These are phyloP conservation scores for Halocynthia aurantium DNA, from an alignment of 23 tunicate genomes.

Conservation along the genomic window DNA sequence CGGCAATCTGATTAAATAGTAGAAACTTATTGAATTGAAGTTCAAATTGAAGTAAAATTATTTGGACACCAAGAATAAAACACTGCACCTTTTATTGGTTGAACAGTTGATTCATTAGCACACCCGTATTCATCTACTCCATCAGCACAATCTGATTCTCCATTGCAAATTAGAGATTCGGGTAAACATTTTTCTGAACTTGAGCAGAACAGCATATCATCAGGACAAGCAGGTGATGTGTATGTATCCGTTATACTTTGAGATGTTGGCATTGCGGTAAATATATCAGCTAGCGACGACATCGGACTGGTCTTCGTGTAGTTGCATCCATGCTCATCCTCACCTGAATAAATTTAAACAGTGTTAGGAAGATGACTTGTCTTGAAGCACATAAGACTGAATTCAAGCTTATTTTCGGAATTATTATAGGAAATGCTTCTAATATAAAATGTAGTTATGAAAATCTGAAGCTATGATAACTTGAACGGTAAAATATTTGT, in stretches of 20 bases:
- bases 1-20: conserved; percentile 31
- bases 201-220: neutral
- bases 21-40: neutral
- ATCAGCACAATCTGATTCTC: conserved; percentile 37
- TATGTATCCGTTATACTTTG: neutral
- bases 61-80: neutral
- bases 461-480: too few relatives aligned
- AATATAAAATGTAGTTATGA: too few relatives aligned
- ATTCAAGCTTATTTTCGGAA: too few relatives aligned
- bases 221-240: neutral
- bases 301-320: neutral
- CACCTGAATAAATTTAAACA: neutral
- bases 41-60: neutral
- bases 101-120: neutral
- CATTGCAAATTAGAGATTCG: conserved; percentile 38
- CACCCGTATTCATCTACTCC: neutral
- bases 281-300: too few relatives aligned
- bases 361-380: neutral
- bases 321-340: conserved; percentile 3
- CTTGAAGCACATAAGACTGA: too few relatives aligned
- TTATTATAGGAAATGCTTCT: too few relatives aligned
- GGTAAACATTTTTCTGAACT: conserved; percentile 21
- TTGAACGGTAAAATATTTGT: too few relatives aligned
- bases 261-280: neutral
- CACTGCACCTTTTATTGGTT: neutral